Evolutionary conservation across 64 coral and sea anemone genomes (phyloP).

Genomic region (Pocillopora damicornis): DNA sequence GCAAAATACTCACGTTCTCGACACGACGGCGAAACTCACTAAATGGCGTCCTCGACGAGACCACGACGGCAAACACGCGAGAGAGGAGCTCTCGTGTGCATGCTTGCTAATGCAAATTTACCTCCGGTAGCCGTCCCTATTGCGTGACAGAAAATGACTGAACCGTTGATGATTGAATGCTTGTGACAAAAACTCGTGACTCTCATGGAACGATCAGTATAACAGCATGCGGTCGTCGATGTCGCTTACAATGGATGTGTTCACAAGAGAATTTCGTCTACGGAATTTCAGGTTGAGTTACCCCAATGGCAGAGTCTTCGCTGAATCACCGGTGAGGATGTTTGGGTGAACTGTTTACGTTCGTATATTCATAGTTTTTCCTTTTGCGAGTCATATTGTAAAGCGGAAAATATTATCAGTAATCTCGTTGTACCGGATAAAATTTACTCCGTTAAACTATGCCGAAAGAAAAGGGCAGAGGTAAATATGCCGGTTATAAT

Average conservation of each 20-base stretch:
- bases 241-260: neutral
- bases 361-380: neutral
- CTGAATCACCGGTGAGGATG: slow-evolving; percentile 48
- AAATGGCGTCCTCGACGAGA: slow-evolving; percentile 50
- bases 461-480: too few relatives aligned
- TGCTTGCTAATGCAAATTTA: too few relatives aligned
- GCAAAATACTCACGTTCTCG: slow-evolving; percentile 47
- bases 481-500: too few relatives aligned
- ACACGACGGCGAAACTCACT: slow-evolving; percentile 31
- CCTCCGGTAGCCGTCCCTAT: too few relatives aligned
- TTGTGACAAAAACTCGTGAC: neutral
- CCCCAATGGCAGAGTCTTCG: slow-evolving; percentile 37
- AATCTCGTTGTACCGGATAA: too few relatives aligned
- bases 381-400: too few relatives aligned
- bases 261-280: slow-evolving; percentile 13
- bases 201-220: neutral
- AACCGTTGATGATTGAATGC: too few relatives aligned
- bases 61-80: neutral
- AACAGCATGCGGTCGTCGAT: neutral
- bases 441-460: too few relatives aligned
- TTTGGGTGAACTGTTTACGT: neutral
- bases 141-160: too few relatives aligned
- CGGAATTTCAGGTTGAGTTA: slow-evolving; percentile 33
- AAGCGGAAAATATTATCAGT: too few relatives aligned
- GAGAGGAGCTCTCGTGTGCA: too few relatives aligned